Percentiles rank a stretch among this genome's conserved stretches.
Conservation (phyloP, 2,797 vertebrate species). For the Danio jaintianensis region DNA sequence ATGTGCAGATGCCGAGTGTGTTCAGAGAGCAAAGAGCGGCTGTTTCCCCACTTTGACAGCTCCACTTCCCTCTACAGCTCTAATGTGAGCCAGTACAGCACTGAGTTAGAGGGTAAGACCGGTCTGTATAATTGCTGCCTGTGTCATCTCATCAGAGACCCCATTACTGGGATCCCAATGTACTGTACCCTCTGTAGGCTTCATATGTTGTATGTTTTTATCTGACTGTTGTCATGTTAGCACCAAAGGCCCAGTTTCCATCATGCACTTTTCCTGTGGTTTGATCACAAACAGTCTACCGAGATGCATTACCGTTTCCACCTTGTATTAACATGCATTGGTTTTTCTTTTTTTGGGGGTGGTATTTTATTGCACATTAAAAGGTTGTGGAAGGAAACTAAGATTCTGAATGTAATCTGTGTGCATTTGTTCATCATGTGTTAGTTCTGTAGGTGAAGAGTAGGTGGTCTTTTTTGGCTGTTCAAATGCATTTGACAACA, state of each 20-base stretch:
- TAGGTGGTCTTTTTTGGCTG: too few species aligned
- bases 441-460: too few species aligned
- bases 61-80: conserved; percentile 73
- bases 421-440: too few species aligned
- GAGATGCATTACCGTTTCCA: too few species aligned
- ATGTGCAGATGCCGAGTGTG: conserved; percentile 81
- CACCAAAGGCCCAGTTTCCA: neutral
- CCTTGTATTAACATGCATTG: too few species aligned
- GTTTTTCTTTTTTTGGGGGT: too few species aligned
- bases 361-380: too few species aligned
- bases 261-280: too few species aligned
- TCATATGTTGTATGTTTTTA: neutral
- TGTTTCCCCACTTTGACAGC: conserved; percentile 71
- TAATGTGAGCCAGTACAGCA: conserved; percentile 69
- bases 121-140: conserved; percentile 1
- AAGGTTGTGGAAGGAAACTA: too few species aligned
- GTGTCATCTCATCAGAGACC: conserved; percentile 26
- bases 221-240: conserved; percentile 1
- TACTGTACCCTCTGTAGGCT: neutral
- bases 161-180: neutral
- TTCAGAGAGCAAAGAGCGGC: conserved; percentile 80
- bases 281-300: too few species aligned
- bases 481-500: too few species aligned
- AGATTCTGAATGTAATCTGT: too few species aligned
- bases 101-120: conserved; percentile 72